phyloP scores from a whole-genome alignment of 1,140 invertebrate genomes.

The Parasteatoda tepidariorum region DNA sequence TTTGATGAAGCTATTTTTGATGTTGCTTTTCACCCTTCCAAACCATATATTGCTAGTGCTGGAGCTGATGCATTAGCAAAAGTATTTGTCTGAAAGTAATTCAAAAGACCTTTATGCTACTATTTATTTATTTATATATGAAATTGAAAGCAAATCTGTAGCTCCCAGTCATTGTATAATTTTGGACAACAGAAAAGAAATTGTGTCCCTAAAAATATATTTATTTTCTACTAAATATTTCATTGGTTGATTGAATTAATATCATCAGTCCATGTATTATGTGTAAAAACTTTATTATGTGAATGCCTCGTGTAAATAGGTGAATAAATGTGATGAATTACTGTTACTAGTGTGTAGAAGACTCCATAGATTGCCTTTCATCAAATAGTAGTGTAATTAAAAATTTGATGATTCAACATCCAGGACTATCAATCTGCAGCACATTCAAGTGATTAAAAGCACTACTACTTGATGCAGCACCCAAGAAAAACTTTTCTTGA shows the following conservation, averaged over 20 bases:
- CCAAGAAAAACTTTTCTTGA: conserved; percentile 52
- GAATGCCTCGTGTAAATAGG: conserved; percentile 56
- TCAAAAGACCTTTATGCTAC: conserved; percentile 47
- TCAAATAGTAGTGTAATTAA: conserved; percentile 58
- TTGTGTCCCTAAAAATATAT: no score
- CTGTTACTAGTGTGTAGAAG: conserved; percentile 50
- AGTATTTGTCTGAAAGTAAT: conserved; percentile 77
- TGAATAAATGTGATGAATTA: conserved; percentile 60
- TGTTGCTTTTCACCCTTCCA: conserved; percentile 98
- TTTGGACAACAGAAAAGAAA: no score
- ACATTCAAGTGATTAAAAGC: conserved; percentile 56
- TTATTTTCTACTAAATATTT: not conserved
- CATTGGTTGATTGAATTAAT: not conserved
- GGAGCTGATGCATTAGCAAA: conserved; percentile 98
- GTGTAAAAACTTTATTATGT: conserved; percentile 5
- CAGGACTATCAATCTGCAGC: conserved; percentile 50
- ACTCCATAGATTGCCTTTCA: conserved; percentile 60
- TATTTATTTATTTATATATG: conserved; percentile 59
- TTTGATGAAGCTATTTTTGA: conserved; percentile 99
- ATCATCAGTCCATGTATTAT: not conserved
- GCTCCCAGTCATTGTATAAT: conserved; percentile 11
- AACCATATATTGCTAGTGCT: conserved; percentile 97
- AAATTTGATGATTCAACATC: conserved; percentile 55
- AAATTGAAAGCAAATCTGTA: conserved; percentile 2
- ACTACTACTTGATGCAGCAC: conserved; percentile 57